Base-by-base conservation (phyloP, 2,888 invertebrate species). In the Polietes domitor region DNA sequence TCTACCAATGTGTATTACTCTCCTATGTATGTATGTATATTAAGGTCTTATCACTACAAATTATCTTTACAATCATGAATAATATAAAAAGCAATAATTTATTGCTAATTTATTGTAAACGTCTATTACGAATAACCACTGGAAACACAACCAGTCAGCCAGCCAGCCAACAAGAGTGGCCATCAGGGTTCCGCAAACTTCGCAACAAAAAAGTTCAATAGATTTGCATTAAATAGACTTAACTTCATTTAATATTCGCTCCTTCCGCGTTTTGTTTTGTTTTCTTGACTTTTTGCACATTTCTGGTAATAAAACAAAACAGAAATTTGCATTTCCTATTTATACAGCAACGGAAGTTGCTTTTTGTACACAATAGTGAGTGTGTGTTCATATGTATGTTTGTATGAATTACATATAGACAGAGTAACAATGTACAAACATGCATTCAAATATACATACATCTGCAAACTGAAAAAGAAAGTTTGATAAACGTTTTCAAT, bases 261-360 rank as follows among this genome's bases (percentile, higher is more conserved):
- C 32, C 65, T 74, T 80, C 63, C 21, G 68, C 75, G 28, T 61
- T 55, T 24, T 32, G 15, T 58, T 28, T 24, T n/a, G 15, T 58
- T 63, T 73, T 19, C 50, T 47, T 21, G n/a, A n/a, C 63, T 72
- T 82, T 72, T 50, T 19, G 10, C 65, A 70, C 73, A 53, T 81
- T 81, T 84, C 76, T 28, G 76, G 76, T 84, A 81, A 70, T 76
- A 78, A 84, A 84, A 84, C 72, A 79, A 78, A 79, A 84, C 74
- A 83, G 76, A 84, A 81, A 84, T 84, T 84, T 81, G 84, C 81
- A 84, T 84, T 84, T 84, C 84, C 84, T 84, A 81, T 77, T 84
- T 84, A 81, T 79, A 76, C 81, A 84, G 68, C 78, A 81, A 68
- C 84, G 84, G 84, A 84, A 84, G 76, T 84, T 78, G 73, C 75